Percentiles rank a stretch among this genome's conserved stretches.
phyloP scores from a whole-genome alignment of 2,113 vertebrate genomes.

The Cranoglanis bouderius region DNA sequence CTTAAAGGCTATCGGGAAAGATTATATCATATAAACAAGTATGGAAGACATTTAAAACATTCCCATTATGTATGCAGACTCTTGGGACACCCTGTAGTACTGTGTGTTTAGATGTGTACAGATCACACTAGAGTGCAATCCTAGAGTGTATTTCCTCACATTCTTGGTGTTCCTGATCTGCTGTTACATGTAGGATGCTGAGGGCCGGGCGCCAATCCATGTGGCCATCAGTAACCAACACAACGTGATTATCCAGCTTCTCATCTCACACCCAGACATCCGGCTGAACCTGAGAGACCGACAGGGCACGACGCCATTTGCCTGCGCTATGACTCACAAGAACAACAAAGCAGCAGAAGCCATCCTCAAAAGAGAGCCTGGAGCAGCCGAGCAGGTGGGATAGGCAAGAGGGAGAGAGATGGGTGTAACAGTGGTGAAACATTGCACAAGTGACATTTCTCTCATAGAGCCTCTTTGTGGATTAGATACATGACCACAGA shows the following conservation, averaged over 20 bases:
- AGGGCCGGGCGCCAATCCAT: slow-evolving; percentile 92
- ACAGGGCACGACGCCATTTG: slow-evolving; percentile 95
- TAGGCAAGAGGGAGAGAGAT: neutral
- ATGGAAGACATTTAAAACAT: too few relatives aligned
- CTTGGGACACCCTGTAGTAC: neutral
- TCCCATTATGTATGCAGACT: too few relatives aligned
- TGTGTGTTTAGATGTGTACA: neutral
- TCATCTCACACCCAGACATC: slow-evolving; percentile 95
- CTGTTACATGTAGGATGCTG: slow-evolving; percentile 81
- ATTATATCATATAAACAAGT: too few relatives aligned
- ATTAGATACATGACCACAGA: neutral
- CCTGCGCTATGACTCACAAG: slow-evolving; percentile 96
- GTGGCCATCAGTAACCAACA: slow-evolving; percentile 96
- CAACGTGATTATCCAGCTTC: slow-evolving; percentile 90
- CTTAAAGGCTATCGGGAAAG: too few relatives aligned
- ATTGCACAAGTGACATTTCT: neutral
- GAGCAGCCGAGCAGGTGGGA: slow-evolving; percentile 90
- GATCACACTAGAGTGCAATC: neutral
- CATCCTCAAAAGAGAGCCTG: slow-evolving; percentile 91
- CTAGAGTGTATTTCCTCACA: neutral
- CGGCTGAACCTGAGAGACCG: slow-evolving; percentile 88
- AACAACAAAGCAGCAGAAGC: slow-evolving; percentile 97
- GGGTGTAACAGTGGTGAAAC: neutral
- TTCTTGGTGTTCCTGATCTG: neutral
- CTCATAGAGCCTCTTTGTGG: neutral